phyloP scores from a whole-genome alignment of 2,113 vertebrate genomes.

The Willisornis vidua region DNA sequence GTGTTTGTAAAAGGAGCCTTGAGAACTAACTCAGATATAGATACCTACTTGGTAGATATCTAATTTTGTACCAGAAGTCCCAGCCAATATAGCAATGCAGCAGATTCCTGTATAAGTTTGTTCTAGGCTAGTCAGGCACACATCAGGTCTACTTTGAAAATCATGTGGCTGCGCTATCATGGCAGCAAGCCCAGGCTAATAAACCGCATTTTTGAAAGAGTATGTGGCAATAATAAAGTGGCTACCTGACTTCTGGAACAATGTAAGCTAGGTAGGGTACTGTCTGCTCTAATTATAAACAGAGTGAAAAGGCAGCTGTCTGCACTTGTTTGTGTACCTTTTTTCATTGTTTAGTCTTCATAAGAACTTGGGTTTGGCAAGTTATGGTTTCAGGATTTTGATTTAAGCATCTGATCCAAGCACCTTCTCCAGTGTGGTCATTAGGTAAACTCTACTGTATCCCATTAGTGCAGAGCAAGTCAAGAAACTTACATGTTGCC shows the following conservation, averaged over 20 bases:
- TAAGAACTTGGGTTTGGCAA: constrained; percentile 5
- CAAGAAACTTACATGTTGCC: background rate
- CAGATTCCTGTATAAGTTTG: background rate
- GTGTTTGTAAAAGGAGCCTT: background rate
- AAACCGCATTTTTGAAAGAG: background rate
- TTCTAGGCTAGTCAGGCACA: background rate
- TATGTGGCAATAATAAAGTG: constrained; percentile 8
- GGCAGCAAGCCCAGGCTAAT: constrained; percentile 26
- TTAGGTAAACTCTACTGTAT: constrained; percentile 46
- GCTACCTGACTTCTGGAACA: constrained; percentile 21
- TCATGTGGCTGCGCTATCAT: background rate
- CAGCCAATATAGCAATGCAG: background rate
- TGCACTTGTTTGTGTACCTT: constrained; percentile 25
- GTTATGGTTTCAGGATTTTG: constrained; percentile 9
- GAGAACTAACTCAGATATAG: background rate
- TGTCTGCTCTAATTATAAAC: background rate
- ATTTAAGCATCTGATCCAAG: background rate
- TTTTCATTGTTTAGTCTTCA: background rate
- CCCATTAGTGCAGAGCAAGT: background rate
- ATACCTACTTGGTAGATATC: background rate
- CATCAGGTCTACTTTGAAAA: background rate
- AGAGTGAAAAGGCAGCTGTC: background rate
- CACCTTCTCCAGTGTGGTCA: background rate
- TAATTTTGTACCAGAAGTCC: background rate
- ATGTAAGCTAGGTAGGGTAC: background rate